phyloP scores from a whole-genome alignment of 2,888 invertebrate species.

The Lasiommata megera region DNA sequence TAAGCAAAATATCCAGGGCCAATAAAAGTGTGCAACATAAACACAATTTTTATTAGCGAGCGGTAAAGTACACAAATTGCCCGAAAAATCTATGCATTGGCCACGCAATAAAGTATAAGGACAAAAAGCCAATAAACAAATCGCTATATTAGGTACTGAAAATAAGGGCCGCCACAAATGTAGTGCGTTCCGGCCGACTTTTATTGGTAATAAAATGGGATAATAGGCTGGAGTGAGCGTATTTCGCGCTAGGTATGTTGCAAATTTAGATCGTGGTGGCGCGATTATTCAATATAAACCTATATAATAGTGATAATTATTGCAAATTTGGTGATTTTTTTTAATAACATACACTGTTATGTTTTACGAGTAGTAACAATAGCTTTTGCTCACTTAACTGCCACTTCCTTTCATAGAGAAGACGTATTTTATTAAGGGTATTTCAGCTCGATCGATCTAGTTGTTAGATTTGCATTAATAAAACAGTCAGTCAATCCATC shows the following conservation, averaged over 20 bases:
- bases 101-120: conserved; percentile 63
- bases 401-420: too few relatives aligned
- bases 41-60: conserved; percentile 61
- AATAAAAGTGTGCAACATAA: conserved; percentile 65
- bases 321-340: too few relatives aligned
- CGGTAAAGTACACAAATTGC: conserved; percentile 68
- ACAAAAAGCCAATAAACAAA: conserved; percentile 67
- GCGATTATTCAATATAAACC: conserved; percentile 56
- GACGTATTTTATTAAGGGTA: too few relatives aligned
- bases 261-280: conserved; percentile 75
- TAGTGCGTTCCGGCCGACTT: conserved; percentile 75
- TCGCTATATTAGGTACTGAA: conserved; percentile 72
- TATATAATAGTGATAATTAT: conserved; percentile 51
- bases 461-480: too few relatives aligned
- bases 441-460: too few relatives aligned
- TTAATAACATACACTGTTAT: too few relatives aligned
- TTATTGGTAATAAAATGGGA: conserved; percentile 79
- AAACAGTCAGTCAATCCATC: too few relatives aligned
- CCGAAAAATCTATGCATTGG: conserved; percentile 69
- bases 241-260: conserved; percentile 77
- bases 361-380: too few relatives aligned
- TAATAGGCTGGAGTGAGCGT: conserved; percentile 77
- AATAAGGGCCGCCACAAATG: conserved; percentile 77
- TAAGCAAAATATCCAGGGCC: conserved; percentile 62
- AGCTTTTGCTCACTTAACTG: too few relatives aligned